A percentile compares a stretch with the other conserved stretches of the same genome.
Conservation (phyloP, 2,888 invertebrate genomes). For the Plebejus anna region DNA sequence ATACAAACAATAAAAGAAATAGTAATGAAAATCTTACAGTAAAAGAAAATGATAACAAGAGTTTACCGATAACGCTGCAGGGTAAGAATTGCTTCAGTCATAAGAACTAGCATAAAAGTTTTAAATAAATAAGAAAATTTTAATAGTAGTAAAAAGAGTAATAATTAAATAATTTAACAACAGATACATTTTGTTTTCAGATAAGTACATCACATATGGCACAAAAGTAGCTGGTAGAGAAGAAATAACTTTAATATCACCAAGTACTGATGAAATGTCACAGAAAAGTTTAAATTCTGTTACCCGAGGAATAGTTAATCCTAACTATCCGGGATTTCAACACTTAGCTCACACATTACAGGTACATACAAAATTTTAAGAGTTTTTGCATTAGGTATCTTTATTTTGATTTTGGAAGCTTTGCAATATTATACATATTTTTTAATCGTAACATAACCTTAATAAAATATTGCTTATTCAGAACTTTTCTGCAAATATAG, state of each 20-base stretch:
- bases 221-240: constrained; percentile 70
- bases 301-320: constrained; percentile 88
- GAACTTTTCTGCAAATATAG: constrained; percentile 73
- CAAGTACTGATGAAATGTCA: constrained; percentile 78
- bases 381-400: not conserved
- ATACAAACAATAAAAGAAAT: not conserved
- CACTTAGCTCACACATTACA: constrained; percentile 87
- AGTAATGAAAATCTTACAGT: not conserved
- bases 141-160: not conserved
- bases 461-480: constrained; percentile 39
- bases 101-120: not conserved
- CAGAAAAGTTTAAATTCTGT: constrained; percentile 62
- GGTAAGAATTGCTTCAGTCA: not conserved
- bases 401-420: not conserved
- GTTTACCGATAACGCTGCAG: not conserved
- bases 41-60: not conserved
- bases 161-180: not conserved
- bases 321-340: constrained; percentile 91
- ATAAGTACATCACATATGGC: constrained; percentile 39
- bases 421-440: not conserved
- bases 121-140: not conserved
- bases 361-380: constrained; percentile 47
- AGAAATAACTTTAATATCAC: constrained; percentile 77
- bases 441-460: not conserved
- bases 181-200: constrained; percentile 32